Conservation (phyloP, 1,140 invertebrate genomes). For the Zaprionus ghesquierei region DNA sequence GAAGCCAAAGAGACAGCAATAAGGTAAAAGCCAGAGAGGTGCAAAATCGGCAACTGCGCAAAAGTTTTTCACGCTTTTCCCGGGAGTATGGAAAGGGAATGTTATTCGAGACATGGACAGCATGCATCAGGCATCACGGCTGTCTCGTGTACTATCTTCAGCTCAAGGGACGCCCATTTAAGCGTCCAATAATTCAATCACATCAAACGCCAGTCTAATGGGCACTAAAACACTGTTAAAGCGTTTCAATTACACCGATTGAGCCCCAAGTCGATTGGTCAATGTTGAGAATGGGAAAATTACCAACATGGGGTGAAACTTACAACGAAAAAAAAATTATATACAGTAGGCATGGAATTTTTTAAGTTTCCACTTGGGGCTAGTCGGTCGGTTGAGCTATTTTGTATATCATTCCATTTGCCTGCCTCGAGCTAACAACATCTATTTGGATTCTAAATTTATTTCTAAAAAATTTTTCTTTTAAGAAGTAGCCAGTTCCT, state of each 20-base stretch:
- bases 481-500: neutral
- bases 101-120: constrained; percentile 19
- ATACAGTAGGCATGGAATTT: constrained; percentile 40
- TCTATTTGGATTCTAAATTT: constrained; percentile 10
- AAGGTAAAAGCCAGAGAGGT: constrained; percentile 30
- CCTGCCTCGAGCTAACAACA: constrained; percentile 23
- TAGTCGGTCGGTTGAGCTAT: neutral
- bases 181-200: constrained; percentile 81
- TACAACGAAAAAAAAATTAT: constrained; percentile 13
- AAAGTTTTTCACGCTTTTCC: constrained; percentile 43
- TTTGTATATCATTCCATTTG: constrained; percentile 7
- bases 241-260: constrained; percentile 77
- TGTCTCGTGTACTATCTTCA: constrained; percentile 38
- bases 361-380: neutral
- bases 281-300: constrained; percentile 54
- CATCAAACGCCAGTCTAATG: constrained; percentile 74
- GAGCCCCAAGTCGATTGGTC: constrained; percentile 6
- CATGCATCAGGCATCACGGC: constrained; percentile 17
- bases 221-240: constrained; percentile 69
- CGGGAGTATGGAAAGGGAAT: neutral
- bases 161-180: constrained; percentile 65
- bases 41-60: constrained; percentile 46
- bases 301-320: constrained; percentile 30
- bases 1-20: constrained; percentile 10
- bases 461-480: neutral